Evolutionary conservation across 2,888 invertebrate species (phyloP), one percentile per base, ranked within the genome.

Genomic region (Odontocolon sp.): DNA sequence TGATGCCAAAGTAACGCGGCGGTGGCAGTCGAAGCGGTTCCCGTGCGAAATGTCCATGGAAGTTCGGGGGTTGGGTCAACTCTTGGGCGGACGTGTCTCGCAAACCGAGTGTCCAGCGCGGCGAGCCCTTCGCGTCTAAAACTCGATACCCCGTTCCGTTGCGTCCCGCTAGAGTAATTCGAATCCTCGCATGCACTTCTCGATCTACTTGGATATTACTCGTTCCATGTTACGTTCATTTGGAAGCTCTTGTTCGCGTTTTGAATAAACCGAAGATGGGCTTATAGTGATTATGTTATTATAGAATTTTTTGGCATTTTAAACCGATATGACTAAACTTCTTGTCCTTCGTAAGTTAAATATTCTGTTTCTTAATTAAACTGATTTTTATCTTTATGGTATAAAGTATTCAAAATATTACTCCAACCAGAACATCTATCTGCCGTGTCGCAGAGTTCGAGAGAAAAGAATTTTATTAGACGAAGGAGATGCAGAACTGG

Each of bases 1-100:
- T 89, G 90, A 90, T 89, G 89, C 87, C 86, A 82, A 89, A 88
- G 89, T 89, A 89, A 87, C 88, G 87, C 85, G 80, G 80, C 80
- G 83, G 42, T 45, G 52, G 38, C 56, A 78, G 71, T 79, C 79
- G 59, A 69, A 63, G 59, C 70, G 21, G 31, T 69, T 54, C 68
- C 50, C 63, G 71, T 54, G 64, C 64, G 77, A 77, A 77, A 77
- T 69, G 77, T 73, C 77, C 72, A 36, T 38, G 36, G 77, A 59
- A 59, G 69, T 52, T 23, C n/a, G 64, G 67, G 47, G 66, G 75
- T 70, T 71, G 71, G 77, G 72, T 68, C 77, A 69, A 78, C 77
- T 79, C 76, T 36, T 52, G 56, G 40, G 42, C 69, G 70, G 86
- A 89, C 90, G 90, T 90, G 90, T 89, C 88, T 88, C 84, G 90